Evolutionary conservation across 2,888 invertebrate species (phyloP).

Genomic region (Papilio elwesi): DNA sequence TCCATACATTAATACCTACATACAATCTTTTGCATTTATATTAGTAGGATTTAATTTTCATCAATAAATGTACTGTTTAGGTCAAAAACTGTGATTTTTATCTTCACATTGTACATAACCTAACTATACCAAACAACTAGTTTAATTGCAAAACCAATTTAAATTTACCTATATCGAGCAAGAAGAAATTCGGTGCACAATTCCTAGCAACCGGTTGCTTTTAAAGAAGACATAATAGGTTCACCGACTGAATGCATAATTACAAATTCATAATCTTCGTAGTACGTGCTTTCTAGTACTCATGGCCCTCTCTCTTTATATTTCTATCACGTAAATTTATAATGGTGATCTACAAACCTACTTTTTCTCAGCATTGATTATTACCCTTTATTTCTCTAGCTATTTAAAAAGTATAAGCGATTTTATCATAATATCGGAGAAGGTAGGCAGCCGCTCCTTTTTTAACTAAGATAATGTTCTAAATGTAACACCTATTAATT

Average conservation of each 20-base stretch:
- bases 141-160: neutral
- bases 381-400: slow-evolving; percentile 4
- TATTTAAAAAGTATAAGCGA: neutral
- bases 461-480: too few relatives aligned
- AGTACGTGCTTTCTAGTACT: slow-evolving; percentile 53
- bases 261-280: slow-evolving; percentile 62
- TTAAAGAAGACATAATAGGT: slow-evolving; percentile 46
- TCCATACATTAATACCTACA: too few relatives aligned
- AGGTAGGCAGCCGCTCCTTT: neutral
- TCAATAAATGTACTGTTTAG: too few relatives aligned
- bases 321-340: slow-evolving; percentile 64
- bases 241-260: slow-evolving; percentile 60
- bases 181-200: slow-evolving; percentile 28
- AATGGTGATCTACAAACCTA: slow-evolving; percentile 51
- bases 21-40: too few relatives aligned
- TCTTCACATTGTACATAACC: too few relatives aligned
- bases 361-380: slow-evolving; percentile 44
- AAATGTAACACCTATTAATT: too few relatives aligned
- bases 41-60: too few relatives aligned
- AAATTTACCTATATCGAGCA: slow-evolving; percentile 8
- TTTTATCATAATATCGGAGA: neutral
- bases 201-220: slow-evolving; percentile 31
- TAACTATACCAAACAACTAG: neutral
- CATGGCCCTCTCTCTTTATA: slow-evolving; percentile 53
- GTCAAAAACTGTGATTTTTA: too few relatives aligned